Evolutionary conservation across 2,113 vertebrate species (phyloP), one percentile per base, ranked within the genome.

Genomic region (Phrynocephalus versicolor): DNA sequence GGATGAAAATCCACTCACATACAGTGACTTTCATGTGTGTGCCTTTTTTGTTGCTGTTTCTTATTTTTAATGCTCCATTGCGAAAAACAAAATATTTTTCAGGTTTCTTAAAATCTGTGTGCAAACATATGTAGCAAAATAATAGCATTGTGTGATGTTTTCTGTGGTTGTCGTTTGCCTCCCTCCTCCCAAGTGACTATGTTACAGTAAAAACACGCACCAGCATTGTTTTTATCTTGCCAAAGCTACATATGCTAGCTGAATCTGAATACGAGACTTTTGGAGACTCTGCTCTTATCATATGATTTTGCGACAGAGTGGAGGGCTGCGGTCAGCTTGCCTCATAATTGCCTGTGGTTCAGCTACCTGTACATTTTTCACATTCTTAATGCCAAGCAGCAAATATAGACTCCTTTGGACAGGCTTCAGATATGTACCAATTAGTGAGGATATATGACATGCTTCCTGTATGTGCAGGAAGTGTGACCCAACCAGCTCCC

Each of bases 201-300:
- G 65, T 95, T 94, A 94, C 82, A 87, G 79, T 85, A 82, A 89
- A 78, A 88, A 79, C 79, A 93, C 93, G 92, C 82, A 93, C 95
- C 96, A 96, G 95, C 91, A 94, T 94, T 94, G 95, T 89, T 94
- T 91, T 73, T 81, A 85, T 65, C 82, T 93, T 87, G 57, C 81
- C 92, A 92, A 92, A 93, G 87, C 85, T 90, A 92, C 87, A 92
- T 91, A 94, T 57, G 14, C 93, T 95, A 87, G 94, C 94, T 60
- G 18, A 60, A 79, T 79, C 60, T 57, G 23, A 83, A 80, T 88
- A 92, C 93, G 93, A 96, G 93, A 71, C 80, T 91, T 85, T 94
- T 91, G 91, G 37, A 93, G 82, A 89, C 91, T 88, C 78, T 83
- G 82, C 94, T 93, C 91, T 88, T 91, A 85, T 90, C 81, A 89